A percentile compares a stretch with the other conserved stretches of the same genome.
phyloP scores from a whole-genome alignment of 1,140 invertebrate species.

The Lerema accius region DNA sequence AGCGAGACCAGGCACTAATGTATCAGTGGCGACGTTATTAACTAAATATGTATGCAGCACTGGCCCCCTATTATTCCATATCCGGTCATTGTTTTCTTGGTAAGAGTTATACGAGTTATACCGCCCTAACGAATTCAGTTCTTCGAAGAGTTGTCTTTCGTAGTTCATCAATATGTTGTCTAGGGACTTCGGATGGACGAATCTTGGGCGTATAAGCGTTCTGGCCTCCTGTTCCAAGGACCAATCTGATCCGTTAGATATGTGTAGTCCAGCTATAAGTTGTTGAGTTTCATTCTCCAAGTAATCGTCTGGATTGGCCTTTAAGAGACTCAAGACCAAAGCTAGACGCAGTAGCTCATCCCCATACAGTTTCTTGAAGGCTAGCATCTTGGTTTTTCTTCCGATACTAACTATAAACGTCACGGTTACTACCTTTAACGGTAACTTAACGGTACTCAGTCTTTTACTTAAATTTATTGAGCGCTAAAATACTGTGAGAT shows the following conservation, averaged over 20 bases:
- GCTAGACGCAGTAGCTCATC: slow-evolving; percentile 92
- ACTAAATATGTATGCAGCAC: slow-evolving; percentile 77
- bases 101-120: slow-evolving; percentile 58
- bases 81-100: slow-evolving; percentile 64
- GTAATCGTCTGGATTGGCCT: slow-evolving; percentile 88
- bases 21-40: slow-evolving; percentile 71
- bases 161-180: slow-evolving; percentile 89
- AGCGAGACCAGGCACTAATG: slow-evolving; percentile 59
- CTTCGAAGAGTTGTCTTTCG: slow-evolving; percentile 89
- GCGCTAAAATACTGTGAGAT: slow-evolving; percentile 78
- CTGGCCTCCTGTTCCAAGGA: slow-evolving; percentile 82
- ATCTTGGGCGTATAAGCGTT: slow-evolving; percentile 83
- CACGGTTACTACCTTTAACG: slow-evolving; percentile 4
- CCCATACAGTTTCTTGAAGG: slow-evolving; percentile 89
- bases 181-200: slow-evolving; percentile 88
- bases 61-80: slow-evolving; percentile 59
- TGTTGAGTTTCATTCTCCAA: slow-evolving; percentile 82
- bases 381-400: slow-evolving; percentile 83
- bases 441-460: slow-evolving; percentile 48
- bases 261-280: slow-evolving; percentile 81
- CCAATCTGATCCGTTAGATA: slow-evolving; percentile 87
- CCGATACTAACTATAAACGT: slow-evolving; percentile 4
- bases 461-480: slow-evolving; percentile 59
- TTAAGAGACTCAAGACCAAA: slow-evolving; percentile 89
- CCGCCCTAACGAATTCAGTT: slow-evolving; percentile 87